Base-by-base conservation (phyloP, 2,888 invertebrate species). In the Pheosia gnoma region DNA sequence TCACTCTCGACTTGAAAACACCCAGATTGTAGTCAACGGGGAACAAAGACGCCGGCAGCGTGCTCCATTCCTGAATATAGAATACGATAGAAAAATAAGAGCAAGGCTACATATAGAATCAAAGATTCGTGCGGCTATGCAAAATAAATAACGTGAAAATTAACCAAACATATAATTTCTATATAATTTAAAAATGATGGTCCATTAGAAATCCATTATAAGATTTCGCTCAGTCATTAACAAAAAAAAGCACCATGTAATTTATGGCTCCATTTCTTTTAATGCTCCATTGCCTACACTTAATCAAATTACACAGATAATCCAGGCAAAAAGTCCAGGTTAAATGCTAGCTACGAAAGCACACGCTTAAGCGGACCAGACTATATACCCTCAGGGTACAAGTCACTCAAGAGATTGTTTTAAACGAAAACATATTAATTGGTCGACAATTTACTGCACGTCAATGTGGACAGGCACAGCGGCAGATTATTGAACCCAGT, bases 341-440 rank as follows among this genome's bases (percentile, higher is more conserved):
- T 55, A 39, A 55, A 55, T 55, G n/a, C n/a, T n/a, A 55, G 55
- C 13, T 39, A 13, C 39, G 36, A 45, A 43, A 8, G 25, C 10
- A 39, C 25, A 56, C 11, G 56, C 41, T 36, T n/a, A 45, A 25
- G 10, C 11, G 9, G 45, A n/a, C 57, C 10, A 45, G 57, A n/a
- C 39, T 36, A 38, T 7, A 56, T 65, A 58, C 58, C 68, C 52
- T 52, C 43, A 41, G 57, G 70, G 53, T 54, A 63, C 10, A 58
- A 74, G 77, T 84, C 83, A 78, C 67, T 84, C 82, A 78, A 63
- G 70, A 78, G 69, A 84, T 83, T 80, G 80, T 85, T 86, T 85
- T 86, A 75, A 85, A 74, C 74, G 73, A 77, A 83, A 83, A 79
- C 81, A 78, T 81, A 87, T 85, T 88, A 88, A 90, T 86, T 84